Base-by-base conservation (phyloP, 2,888 invertebrate genomes). In the Zhengitettix transpicula region DNA sequence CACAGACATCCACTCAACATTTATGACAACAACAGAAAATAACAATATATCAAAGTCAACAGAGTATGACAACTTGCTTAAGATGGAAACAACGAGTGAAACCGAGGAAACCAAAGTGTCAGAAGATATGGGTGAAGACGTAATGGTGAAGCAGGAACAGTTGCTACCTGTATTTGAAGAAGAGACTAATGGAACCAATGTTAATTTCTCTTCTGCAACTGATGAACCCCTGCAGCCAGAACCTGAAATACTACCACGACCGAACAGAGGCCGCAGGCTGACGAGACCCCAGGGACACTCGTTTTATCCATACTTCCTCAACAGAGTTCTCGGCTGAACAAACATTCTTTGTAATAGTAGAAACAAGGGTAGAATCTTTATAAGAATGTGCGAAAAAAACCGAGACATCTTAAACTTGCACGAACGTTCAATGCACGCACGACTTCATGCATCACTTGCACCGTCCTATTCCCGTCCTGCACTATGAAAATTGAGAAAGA, bases 221-320 rank as follows among this genome's bases (percentile, higher is more conserved):
- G 28, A 28, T 7, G 28, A 28, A 7, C 28, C 28, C 3, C 28
- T 7, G 28, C 28, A n/a, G 15, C 16, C 68, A 3, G 69, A 70
- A 64, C 71, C 71, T 41, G 67, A 70, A 59, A 65, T 66, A 11
- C 68, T 69, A 10, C 71, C 72, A 42, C 71, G 73, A 63, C 76
- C 77, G 3, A 78, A 77, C 66, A 68, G 78, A 56, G 74, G 77
- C 58, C 70, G 78, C 41, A 72, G 74, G 62, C 68, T 78, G 41
- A 73, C 74, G 16, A 71, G 74, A 62, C 74, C 77, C 10, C 75
- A 77, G 62, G 72, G 74, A 60, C 73, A 74, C 64, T 73, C 76
- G n/a, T 77, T 77, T 65, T 78, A 78, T 67, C 77, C 78, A 28
- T 78, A 78, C 64, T 77, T 78, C 65, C 75, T 78, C 65, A 77